Evolutionary conservation across 1,140 invertebrate genomes (phyloP).

Genomic region (Dendroctonus valens): DNA sequence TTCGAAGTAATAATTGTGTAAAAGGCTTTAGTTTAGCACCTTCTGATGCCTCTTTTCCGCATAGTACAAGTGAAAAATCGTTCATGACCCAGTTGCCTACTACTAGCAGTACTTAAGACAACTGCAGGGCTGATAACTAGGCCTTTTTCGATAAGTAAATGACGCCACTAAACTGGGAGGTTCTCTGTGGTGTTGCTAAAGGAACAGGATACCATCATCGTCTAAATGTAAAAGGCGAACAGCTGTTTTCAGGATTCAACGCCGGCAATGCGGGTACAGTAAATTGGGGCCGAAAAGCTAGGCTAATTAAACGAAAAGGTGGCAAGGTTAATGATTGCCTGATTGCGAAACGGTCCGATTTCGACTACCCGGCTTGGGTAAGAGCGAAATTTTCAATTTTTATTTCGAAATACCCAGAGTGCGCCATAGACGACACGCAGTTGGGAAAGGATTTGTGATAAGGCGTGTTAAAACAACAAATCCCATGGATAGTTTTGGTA

Average conservation of each 20-base stretch:
- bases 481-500: background rate
- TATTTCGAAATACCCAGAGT: conserved; percentile 25
- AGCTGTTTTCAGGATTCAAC: conserved; percentile 18
- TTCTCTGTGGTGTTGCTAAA: background rate
- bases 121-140: background rate
- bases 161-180: background rate
- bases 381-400: conserved; percentile 17
- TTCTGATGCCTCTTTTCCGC: background rate
- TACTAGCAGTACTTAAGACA: background rate
- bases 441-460: conserved; percentile 7
- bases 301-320: conserved; percentile 1
- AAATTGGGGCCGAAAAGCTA: background rate
- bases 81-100: background rate
- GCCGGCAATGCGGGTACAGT: conserved; percentile 21
- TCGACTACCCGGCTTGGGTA: conserved; percentile 1
- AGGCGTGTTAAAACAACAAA: conserved; percentile 13
- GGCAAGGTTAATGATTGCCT: background rate
- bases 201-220: background rate
- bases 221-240: conserved; percentile 7
- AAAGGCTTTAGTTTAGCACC: background rate
- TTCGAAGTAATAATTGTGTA: background rate
- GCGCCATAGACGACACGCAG: conserved; percentile 30
- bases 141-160: background rate
- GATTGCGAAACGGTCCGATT: conserved; percentile 11
- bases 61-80: background rate